These are phyloP conservation scores for Tipula confusa DNA, from an alignment of 2,888 invertebrate genomes.

Conservation along the genomic window DNA sequence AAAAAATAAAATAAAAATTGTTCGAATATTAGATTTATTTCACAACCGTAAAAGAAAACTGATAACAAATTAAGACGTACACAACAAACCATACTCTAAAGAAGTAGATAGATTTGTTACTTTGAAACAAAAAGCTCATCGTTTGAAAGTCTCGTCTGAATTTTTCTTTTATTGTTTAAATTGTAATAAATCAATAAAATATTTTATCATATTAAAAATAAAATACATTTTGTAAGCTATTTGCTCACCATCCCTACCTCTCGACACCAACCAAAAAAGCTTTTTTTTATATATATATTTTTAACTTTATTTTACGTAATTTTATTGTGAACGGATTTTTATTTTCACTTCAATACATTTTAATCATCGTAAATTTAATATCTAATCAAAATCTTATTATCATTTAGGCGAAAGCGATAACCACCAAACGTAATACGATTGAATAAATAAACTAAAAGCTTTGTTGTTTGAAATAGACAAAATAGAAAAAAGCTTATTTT, in stretches of 20 bases:
- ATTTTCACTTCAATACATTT: not conserved
- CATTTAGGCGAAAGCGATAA: not conserved
- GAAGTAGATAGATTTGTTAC: not conserved
- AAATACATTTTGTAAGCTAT: not conserved
- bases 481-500: not conserved
- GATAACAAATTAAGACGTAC: not conserved
- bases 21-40: not conserved
- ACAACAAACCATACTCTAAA: not conserved
- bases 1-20: not conserved
- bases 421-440: not conserved
- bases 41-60: not conserved
- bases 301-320: not conserved
- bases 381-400: not conserved
- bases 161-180: not conserved
- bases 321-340: not conserved
- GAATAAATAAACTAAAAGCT: not conserved
- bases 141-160: not conserved
- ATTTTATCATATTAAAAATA: not conserved
- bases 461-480: not conserved
- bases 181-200: slow-evolving; percentile 7
- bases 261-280: not conserved
- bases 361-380: not conserved
- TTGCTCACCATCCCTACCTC: not conserved
- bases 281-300: not conserved
- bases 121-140: not conserved